Base-by-base conservation (phyloP, 2,888 invertebrate species). In the Drosophila mayaguana region DNA sequence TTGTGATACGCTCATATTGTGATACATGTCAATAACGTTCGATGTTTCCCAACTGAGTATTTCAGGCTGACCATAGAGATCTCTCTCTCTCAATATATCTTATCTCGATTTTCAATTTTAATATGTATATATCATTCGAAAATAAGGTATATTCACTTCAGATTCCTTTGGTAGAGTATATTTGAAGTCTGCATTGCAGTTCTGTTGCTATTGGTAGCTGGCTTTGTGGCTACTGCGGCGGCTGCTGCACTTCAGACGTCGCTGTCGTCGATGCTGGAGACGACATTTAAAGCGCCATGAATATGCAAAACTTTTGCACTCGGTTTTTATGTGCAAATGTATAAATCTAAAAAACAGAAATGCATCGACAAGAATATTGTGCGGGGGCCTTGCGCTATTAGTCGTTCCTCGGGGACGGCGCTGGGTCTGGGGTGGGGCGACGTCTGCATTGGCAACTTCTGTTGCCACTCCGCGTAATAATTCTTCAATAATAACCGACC, bases 221-320 rank as follows among this genome's bases (percentile, higher is more conserved):
- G 68, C 83, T 83, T 84, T 83, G 84, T 84, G 81, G 83, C 77
- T 78, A 65, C 67, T 60, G 74, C 63, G 50, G 67, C 57, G 53
- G 56, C 57, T 72, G 72, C 48, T 78, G 82, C 86, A 84, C 83
- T 83, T 83, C 85, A 83, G 85, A 84, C 86, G 64, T 69, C 54
- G 67, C 40, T 38, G 61, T 9, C 22, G 59, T 20, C 76, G 70
- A 66, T 68, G 73, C 61, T 75, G 79, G 85, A 83, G 86, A 81
- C 85, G 81, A 87, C 82, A 83, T 86, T 86, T 85, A 86, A 88
- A 88, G 86, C 82, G 78, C 77, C 87, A 88, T 89, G 89, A 89
- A 89, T 89, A 89, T 89, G 83, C 80, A 88, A 88, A 88, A 83
- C 78, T 88, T 89, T 88, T 87, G 75, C 82, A 84, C 82, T 87